Evolutionary conservation across 2,797 vertebrate species (phyloP), one percentile per base, ranked within the genome.

Genomic region (Lagocephalus sceleratus): DNA sequence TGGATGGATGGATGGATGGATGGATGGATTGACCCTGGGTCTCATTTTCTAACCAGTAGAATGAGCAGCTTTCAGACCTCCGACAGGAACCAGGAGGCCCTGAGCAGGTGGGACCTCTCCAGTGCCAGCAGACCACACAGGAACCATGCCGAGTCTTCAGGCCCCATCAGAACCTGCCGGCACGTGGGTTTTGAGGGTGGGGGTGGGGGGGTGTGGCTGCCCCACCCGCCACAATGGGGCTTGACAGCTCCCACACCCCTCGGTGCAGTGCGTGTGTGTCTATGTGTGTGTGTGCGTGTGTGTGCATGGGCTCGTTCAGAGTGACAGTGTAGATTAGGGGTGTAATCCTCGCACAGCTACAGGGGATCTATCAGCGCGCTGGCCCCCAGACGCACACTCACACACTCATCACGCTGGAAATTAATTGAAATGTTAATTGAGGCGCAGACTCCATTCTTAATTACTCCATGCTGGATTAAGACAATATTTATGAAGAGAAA

Each of bases 271-370:
- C n/a, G n/a, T n/a, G n/a, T n/a, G n/a, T n/a, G n/a, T n/a, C n/a
- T n/a, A n/a, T n/a, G n/a, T n/a, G n/a, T n/a, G n/a, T n/a, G n/a
- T n/a, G n/a, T n/a, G n/a, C n/a, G n/a, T n/a, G n/a, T 89, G 88
- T 81, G 83, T 88, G 86, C 83, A 68, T 59, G 78, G 71, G 84
- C 84, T 85, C 90, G 91, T 94, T 92, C 90, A 89, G 92, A 92
- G 88, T 90, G 92, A 93, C 93, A 92, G 89, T 85, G 88, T 84
- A 83, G 89, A 90, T 93, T 92, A 92, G 78, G 76, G 74, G 89
- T 92, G 91, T 93, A 93, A 93, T 94, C 90, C 87, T 85, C 47
- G 72, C 63, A 72, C 89, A 88, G 89, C 90, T 90, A 86, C 71
- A 85, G 88, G 89, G 88, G 89, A 87, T 68, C 43, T 80, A 76